These are phyloP conservation scores for Oostethus manadensis DNA, from an alignment of 2,113 vertebrate genomes.

Conservation along the genomic window DNA sequence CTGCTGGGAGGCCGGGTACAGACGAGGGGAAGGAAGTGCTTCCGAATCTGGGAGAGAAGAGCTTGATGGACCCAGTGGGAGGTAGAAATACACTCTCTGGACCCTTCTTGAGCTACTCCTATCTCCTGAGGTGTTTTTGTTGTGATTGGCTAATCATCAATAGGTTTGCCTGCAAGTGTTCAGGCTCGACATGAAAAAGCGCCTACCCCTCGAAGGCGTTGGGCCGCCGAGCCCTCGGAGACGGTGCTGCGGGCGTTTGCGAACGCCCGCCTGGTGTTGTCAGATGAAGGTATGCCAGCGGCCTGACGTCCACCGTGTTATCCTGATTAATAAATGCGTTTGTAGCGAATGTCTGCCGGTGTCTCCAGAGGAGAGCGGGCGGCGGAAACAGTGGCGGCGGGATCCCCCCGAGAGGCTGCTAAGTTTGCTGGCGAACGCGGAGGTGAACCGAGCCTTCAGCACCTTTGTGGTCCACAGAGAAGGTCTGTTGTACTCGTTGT, in stretches of 20 bases:
- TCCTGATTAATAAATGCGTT: no score
- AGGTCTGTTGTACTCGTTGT: slow-evolving; percentile 61
- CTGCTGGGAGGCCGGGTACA: slow-evolving; percentile 49
- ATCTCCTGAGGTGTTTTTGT: no score
- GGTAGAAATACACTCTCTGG: neutral
- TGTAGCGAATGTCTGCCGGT: no score
- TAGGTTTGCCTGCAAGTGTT: neutral
- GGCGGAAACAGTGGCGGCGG: slow-evolving; percentile 78
- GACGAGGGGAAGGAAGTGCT: slow-evolving; percentile 61
- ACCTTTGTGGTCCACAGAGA: slow-evolving; percentile 80
- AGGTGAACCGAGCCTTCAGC: slow-evolving; percentile 77
- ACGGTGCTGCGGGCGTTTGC: slow-evolving; percentile 67
- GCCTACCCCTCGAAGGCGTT: slow-evolving; percentile 61
- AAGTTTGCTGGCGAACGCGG: slow-evolving; percentile 77
- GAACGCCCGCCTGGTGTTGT: slow-evolving; percentile 72
- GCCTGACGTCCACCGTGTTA: no score
- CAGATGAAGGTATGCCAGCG: slow-evolving; percentile 31
- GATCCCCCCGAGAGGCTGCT: slow-evolving; percentile 76
- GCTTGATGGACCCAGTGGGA: slow-evolving; percentile 45
- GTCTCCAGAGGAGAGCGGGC: slow-evolving; percentile 44
- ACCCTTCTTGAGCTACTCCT: no score
- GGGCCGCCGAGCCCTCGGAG: slow-evolving; percentile 67
- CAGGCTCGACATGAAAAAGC: slow-evolving; percentile 15
- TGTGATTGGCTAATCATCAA: neutral
- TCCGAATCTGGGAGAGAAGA: slow-evolving; percentile 59